Evolutionary conservation across 2,888 invertebrate species (phyloP).

Genomic region (Rutpela maculata): DNA sequence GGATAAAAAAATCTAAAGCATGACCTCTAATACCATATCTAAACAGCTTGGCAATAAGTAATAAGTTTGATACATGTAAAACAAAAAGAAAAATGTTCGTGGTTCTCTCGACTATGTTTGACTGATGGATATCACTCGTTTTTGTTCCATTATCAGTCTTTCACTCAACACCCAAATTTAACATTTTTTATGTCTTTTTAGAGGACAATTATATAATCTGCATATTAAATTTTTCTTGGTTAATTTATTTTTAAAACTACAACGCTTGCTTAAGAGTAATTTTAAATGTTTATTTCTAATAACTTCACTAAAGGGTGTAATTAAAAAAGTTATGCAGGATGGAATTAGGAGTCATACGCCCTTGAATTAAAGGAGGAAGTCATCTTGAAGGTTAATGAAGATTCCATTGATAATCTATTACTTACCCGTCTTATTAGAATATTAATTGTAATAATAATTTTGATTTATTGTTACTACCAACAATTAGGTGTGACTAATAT

Average conservation of each 20-base stretch:
- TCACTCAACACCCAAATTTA: too few relatives aligned
- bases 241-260: background rate
- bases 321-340: background rate
- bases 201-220: background rate
- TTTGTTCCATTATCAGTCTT: too few relatives aligned
- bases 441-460: slow-evolving; percentile 3
- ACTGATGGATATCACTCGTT: too few relatives aligned
- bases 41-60: too few relatives aligned
- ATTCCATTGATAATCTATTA: slow-evolving; percentile 3
- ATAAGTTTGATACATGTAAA: too few relatives aligned
- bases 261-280: background rate
- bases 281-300: too few relatives aligned
- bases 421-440: background rate
- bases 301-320: background rate
- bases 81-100: too few relatives aligned
- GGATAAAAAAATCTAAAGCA: too few relatives aligned
- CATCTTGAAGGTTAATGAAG: background rate
- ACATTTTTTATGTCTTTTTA: too few relatives aligned
- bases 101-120: too few relatives aligned
- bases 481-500: background rate
- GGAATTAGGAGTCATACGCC: background rate
- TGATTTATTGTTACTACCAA: background rate
- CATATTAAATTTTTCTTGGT: background rate
- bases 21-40: too few relatives aligned
- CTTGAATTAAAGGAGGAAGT: background rate